phyloP scores from a whole-genome alignment of 1,140 invertebrate genomes.

The Battus philenor region DNA sequence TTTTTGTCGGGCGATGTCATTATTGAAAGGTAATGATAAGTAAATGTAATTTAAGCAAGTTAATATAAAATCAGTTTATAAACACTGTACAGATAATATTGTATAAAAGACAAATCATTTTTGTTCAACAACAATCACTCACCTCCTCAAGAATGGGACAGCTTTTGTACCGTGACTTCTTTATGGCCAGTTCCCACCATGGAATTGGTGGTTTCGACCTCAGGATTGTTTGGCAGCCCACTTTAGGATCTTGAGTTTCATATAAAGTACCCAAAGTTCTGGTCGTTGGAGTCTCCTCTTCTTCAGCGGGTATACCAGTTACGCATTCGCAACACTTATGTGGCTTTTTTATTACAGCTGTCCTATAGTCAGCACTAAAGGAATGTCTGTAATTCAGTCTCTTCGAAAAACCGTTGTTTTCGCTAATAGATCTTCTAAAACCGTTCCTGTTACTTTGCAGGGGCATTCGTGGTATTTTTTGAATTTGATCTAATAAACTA shows the following conservation, averaged over 20 bases:
- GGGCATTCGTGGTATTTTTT: slow-evolving; percentile 64
- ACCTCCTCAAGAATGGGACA: slow-evolving; percentile 82
- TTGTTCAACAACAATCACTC: no score
- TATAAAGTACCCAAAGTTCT: slow-evolving; percentile 71
- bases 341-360: slow-evolving; percentile 46
- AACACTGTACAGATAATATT: slow-evolving; percentile 13
- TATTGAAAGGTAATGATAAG: slow-evolving; percentile 10
- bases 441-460: slow-evolving; percentile 61
- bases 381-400: slow-evolving; percentile 70
- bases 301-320: slow-evolving; percentile 62
- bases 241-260: slow-evolving; percentile 77
- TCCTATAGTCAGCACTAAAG: slow-evolving; percentile 65
- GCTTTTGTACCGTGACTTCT: slow-evolving; percentile 82
- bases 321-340: slow-evolving; percentile 75
- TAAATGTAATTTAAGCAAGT: slow-evolving; percentile 6
- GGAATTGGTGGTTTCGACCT: slow-evolving; percentile 81
- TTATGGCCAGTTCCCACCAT: slow-evolving; percentile 91
- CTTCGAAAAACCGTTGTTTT: slow-evolving; percentile 69
- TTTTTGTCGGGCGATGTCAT: slow-evolving; percentile 9
- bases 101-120: slow-evolving; percentile 24
- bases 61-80: slow-evolving; percentile 3
- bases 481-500: slow-evolving; percentile 50
- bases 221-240: slow-evolving; percentile 79
- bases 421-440: slow-evolving; percentile 64
- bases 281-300: slow-evolving; percentile 36